Base-by-base conservation (phyloP, 2,888 invertebrate species). In the Mimumesa dahlbomi region DNA sequence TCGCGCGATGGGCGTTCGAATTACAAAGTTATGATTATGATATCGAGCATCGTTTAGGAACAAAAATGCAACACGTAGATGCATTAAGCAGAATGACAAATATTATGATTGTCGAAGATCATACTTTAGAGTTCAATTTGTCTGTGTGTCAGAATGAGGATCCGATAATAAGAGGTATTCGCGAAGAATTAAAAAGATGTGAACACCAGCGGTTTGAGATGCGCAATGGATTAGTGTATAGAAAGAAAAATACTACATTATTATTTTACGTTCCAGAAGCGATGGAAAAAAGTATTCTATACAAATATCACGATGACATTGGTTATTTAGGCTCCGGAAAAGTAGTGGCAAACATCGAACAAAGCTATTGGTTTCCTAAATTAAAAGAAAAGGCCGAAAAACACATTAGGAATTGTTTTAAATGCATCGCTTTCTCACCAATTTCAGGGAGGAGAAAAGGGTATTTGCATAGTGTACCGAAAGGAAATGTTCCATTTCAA, bases 221-320 rank as follows among this genome's bases (percentile, higher is more conserved):
- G 58, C 31, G 68, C 13, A 70, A 72, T 29, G 74, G 77, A 16
- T 34, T 77, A 5, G 61, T 77, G 1, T 75, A 73, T 38, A 19
- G 68, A 16, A 74, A 77, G 34, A 46, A 38, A 59, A 48, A 45
- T 0, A 18, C n/a, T 18, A 18, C 18, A 0, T 22, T 59, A n/a
- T 29, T 58, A 2, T 48, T 57, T 57, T 57, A 57, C 9, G 57
- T 49, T 1, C 49, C 42, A 4, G 11, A 42, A 13, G 7, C 25
- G 0, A 49, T 59, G 58, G 42, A 49, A 7, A n/a, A 13, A 5
- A 49, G 18, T 11, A 4, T 49, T 14, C 5, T 57, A 0, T 49
- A 16, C 0, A 19, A 11, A 4, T 59, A 49, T 14, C 48, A 59
- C 2, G 52, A 61, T 6, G 4, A 45, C 9, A 36, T 52, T 34